Percentiles rank a stretch among this genome's conserved stretches.
Conservation (phyloP, 2,797 vertebrate genomes). For the Clamator glandarius region DNA sequence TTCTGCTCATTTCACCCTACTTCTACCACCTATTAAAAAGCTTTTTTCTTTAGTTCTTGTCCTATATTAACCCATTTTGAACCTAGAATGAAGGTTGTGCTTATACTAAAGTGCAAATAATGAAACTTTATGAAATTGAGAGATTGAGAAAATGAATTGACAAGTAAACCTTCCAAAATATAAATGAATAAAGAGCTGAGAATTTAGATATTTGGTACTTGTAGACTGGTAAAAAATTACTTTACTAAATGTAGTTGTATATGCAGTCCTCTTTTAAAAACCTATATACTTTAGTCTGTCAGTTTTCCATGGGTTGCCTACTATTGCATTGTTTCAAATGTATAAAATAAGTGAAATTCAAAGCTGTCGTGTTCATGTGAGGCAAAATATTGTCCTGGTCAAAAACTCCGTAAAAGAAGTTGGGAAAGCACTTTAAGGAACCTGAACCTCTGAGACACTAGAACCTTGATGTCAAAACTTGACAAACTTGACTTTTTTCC, state of each 20-base stretch:
- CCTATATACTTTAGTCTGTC: background rate
- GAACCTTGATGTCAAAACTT: constrained; percentile 4
- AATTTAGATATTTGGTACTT: background rate
- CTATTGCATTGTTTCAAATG: background rate
- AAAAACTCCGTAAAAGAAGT: constrained; percentile 1
- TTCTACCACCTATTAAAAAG: background rate
- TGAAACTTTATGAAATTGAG: constrained; percentile 23
- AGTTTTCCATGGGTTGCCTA: background rate
- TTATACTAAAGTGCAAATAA: constrained; percentile 42
- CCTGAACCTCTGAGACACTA: background rate
- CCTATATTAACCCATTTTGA: background rate
- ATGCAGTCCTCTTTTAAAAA: background rate
- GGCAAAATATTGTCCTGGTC: background rate
- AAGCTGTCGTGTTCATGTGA: background rate
- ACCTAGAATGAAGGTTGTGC: background rate
- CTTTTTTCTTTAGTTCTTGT: background rate
- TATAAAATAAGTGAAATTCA: background rate
- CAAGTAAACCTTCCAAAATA: background rate
- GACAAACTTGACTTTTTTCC: background rate
- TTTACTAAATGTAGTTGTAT: background rate
- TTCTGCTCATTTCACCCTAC: background rate
- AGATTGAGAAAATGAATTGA: constrained; percentile 26
- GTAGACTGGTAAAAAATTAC: background rate
- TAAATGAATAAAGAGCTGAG: constrained; percentile 15
- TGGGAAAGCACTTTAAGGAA: background rate